Conservation (phyloP, 2,797 vertebrate genomes). For the Halcyon smyrnensis region DNA sequence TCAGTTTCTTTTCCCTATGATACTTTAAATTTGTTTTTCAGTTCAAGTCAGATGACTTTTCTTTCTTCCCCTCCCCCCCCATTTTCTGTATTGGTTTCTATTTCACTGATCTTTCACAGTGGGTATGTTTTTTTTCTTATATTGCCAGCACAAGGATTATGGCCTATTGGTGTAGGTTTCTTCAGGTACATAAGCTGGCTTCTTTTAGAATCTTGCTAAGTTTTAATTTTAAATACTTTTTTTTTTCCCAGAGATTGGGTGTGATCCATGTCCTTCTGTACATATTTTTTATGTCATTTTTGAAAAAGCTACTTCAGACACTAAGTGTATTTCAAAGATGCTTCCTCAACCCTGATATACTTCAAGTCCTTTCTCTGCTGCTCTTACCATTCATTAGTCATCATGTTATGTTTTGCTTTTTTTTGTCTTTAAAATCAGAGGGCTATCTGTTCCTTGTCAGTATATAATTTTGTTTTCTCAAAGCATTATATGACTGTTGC, state of each 20-base stretch:
- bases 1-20: neutral
- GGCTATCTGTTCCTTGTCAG: neutral
- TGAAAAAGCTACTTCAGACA: neutral
- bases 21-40: neutral
- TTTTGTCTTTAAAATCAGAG: neutral
- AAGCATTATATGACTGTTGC: neutral
- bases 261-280: neutral
- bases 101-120: neutral
- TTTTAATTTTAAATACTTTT: too few species aligned
- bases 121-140: neutral
- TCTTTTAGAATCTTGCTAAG: too few species aligned
- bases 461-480: neutral
- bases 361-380: neutral
- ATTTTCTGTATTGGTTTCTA: neutral
- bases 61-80: too few species aligned
- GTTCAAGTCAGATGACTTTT: neutral
- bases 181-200: too few species aligned
- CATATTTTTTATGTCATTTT: neutral
- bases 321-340: fast-evolving
- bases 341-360: neutral
- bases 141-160: neutral
- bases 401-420: neutral
- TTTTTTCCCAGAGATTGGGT: fast-evolving
- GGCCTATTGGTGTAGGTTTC: too few species aligned
- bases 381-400: neutral